Evolutionary conservation across 30 jellyfish, hydroid and myxozoan species (phyloP).

Genomic region (Hydra vulgaris): DNA sequence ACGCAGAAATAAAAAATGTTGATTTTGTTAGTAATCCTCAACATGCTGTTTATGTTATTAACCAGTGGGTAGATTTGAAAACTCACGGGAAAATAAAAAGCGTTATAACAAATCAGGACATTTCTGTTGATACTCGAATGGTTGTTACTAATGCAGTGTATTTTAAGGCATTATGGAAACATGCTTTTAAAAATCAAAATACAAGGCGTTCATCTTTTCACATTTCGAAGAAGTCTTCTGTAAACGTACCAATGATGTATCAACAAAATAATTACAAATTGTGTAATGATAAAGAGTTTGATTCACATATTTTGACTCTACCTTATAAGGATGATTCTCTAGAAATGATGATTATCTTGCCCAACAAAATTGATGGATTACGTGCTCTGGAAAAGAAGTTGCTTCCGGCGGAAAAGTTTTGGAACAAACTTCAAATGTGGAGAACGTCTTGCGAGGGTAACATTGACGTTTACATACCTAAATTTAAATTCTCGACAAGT

Average conservation of each 20-base stretch:
- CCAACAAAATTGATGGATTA: constrained; percentile 34
- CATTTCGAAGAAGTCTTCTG: neutral
- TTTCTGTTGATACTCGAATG: constrained; percentile 40
- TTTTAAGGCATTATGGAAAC: constrained; percentile 63
- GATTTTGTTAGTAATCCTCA: constrained; percentile 32
- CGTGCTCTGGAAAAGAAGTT: neutral
- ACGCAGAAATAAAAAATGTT: constrained; percentile 37
- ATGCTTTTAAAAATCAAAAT: constrained; percentile 19
- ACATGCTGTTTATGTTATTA: constrained; percentile 33
- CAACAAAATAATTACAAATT: constrained; percentile 6
- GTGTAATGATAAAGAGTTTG: constrained; percentile 6
- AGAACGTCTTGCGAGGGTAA: neutral
- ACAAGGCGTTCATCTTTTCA: constrained; percentile 7
- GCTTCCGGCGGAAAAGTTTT: constrained; percentile 3
- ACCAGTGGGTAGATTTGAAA: constrained; percentile 46
- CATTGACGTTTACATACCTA: constrained; percentile 41
- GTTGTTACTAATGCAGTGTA: constrained; percentile 71
- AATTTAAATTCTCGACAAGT: constrained; percentile 40
- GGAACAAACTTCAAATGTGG: neutral
- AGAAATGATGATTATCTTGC: constrained; percentile 56
- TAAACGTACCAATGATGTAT: constrained; percentile 41
- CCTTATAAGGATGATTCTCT: constrained; percentile 60
- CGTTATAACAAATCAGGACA: constrained; percentile 32
- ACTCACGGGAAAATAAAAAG: constrained; percentile 50
- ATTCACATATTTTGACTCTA: constrained; percentile 30